phyloP scores from a whole-genome alignment of 2,888 invertebrate genomes.

The Microdon myrmicae region DNA sequence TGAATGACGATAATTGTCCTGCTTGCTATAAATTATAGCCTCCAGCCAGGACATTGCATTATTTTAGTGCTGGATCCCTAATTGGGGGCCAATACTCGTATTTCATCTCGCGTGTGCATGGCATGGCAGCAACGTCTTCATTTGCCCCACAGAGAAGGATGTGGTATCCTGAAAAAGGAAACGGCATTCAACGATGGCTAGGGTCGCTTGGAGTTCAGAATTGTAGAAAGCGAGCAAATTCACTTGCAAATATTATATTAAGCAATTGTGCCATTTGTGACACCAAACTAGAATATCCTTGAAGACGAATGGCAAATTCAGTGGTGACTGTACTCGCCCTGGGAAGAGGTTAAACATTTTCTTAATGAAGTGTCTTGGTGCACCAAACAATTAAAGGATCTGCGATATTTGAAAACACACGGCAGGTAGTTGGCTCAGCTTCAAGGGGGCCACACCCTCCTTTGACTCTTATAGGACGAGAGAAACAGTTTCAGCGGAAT shows the following conservation, averaged over 20 bases:
- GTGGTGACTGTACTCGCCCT: neutral
- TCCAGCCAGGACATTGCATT: too few relatives aligned
- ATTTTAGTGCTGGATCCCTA: too few relatives aligned
- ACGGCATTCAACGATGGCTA: neutral
- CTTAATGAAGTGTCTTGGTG: constrained; percentile 23
- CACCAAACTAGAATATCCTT: constrained; percentile 29
- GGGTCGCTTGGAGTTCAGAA: neutral
- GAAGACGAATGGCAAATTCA: constrained; percentile 4
- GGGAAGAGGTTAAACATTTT: constrained; percentile 14
- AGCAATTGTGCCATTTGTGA: constrained; percentile 39
- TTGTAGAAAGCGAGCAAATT: neutral
- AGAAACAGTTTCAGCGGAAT: constrained; percentile 8
- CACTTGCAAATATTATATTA: constrained; percentile 38
- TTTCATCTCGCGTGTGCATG: constrained; percentile 3
- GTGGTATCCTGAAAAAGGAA: constrained; percentile 5
- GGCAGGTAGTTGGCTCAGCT: neutral
- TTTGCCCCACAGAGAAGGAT: too few relatives aligned
- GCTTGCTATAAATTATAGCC: constrained; percentile 20
- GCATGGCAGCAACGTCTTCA: constrained; percentile 30
- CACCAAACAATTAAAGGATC: constrained; percentile 17
- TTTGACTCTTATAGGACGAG: too few relatives aligned
- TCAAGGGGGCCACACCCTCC: too few relatives aligned
- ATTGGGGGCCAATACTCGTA: too few relatives aligned
- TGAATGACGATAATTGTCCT: constrained; percentile 30
- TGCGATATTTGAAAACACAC: neutral